Conservation (phyloP, 2,888 invertebrate genomes). For the Rhimphoctona megacephalus region DNA sequence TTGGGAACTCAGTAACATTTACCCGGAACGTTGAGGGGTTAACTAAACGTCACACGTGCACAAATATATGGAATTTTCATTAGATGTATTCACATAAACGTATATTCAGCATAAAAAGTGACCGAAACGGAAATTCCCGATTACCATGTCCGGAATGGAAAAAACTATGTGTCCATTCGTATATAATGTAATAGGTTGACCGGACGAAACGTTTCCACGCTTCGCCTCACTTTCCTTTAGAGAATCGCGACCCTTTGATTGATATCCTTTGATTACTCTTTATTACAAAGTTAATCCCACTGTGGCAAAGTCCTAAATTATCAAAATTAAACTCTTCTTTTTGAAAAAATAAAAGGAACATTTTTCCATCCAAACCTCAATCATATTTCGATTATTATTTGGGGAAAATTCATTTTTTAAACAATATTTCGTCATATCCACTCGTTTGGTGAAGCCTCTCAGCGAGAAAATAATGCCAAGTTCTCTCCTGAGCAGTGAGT, state of each 20-base stretch:
- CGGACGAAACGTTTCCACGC: constrained; percentile 84
- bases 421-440: constrained; percentile 6
- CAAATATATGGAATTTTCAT: constrained; percentile 29
- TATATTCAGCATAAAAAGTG: constrained; percentile 24
- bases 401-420: not conserved
- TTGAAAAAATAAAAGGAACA: not conserved
- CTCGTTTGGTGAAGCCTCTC: constrained; percentile 7
- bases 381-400: not conserved
- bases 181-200: constrained; percentile 71
- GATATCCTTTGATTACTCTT: not conserved
- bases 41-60: constrained; percentile 58
- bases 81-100: not conserved
- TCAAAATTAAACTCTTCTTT: not conserved
- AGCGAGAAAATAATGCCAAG: constrained; percentile 33
- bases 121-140: constrained; percentile 82
- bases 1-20: constrained; percentile 44
- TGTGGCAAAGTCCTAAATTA: not conserved
- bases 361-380: not conserved
- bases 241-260: constrained; percentile 60
- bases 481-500: constrained; percentile 60
- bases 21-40: constrained; percentile 23
- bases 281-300: not conserved
- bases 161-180: constrained; percentile 33
- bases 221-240: constrained; percentile 77
- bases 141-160: constrained; percentile 82